phyloP scores from a whole-genome alignment of 64 coral and sea anemone species.

The Montipora cactus region DNA sequence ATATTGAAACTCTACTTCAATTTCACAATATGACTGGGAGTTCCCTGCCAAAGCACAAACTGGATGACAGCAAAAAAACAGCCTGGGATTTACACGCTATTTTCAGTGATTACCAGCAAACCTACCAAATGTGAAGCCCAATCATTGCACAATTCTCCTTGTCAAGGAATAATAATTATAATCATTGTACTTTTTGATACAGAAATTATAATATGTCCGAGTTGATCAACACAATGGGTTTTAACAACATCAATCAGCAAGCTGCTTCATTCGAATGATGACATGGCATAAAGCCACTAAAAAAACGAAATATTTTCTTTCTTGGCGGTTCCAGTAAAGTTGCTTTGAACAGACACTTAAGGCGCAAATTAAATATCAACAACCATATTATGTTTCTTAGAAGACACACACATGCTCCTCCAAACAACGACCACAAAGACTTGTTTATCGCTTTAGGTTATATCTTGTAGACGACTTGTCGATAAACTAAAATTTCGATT shows the following conservation, averaged over 20 bases:
- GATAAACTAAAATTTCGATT: conserved; percentile 4
- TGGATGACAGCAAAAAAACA: too few species aligned
- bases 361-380: background rate
- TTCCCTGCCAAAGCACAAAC: background rate
- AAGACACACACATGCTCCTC: background rate
- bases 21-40: background rate
- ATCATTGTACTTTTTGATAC: background rate
- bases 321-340: conserved; percentile 33
- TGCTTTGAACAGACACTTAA: conserved; percentile 4
- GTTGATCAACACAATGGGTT: background rate
- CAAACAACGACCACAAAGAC: background rate
- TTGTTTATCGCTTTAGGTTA: background rate
- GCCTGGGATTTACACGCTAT: too few species aligned
- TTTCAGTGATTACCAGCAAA: background rate
- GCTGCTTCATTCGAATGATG: background rate
- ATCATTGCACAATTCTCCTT: background rate
- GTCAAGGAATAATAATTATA: background rate
- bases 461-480: background rate
- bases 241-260: background rate
- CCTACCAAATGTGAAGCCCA: background rate
- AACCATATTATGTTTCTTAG: background rate
- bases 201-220: background rate
- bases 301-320: conserved; percentile 13
- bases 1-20: background rate
- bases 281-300: background rate